Percentiles rank a stretch among this genome's conserved stretches.
Evolutionary conservation across 1,140 invertebrate species (phyloP).

Genomic region (Cydia strobilella): DNA sequence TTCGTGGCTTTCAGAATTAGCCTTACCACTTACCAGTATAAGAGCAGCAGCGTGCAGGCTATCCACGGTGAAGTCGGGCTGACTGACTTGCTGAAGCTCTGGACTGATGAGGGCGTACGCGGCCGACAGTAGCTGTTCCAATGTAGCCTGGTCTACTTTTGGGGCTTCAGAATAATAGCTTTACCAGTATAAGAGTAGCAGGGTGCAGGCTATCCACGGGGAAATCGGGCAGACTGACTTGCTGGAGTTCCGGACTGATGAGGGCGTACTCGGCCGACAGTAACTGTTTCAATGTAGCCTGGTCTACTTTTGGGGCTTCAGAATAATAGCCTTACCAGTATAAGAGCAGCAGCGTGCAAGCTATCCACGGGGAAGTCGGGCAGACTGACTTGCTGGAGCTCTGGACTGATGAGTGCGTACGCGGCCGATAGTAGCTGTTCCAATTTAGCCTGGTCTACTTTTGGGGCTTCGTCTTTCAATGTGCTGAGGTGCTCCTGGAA

Average conservation of each 20-base stretch:
- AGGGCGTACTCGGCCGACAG: slow-evolving; percentile 89
- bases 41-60: slow-evolving; percentile 85
- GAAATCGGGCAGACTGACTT: slow-evolving; percentile 92
- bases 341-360: slow-evolving; percentile 83
- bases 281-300: slow-evolving; percentile 84
- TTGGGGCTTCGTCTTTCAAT: slow-evolving; percentile 81
- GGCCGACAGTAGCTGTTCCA: slow-evolving; percentile 79
- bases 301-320: slow-evolving; percentile 81
- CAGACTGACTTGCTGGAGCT: slow-evolving; percentile 84
- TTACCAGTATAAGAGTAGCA: slow-evolving; percentile 88
- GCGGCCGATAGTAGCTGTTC: slow-evolving; percentile 88
- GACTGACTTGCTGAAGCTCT: slow-evolving; percentile 84
- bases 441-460: slow-evolving; percentile 81
- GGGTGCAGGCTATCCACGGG: slow-evolving; percentile 90
- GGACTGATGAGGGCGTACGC: slow-evolving; percentile 88
- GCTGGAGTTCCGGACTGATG: slow-evolving; percentile 84
- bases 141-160: no score
- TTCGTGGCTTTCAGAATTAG: slow-evolving; percentile 43
- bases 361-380: slow-evolving; percentile 96
- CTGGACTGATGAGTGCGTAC: slow-evolving; percentile 88
- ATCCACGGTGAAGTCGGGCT: slow-evolving; percentile 96
- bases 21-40: slow-evolving; percentile 90
- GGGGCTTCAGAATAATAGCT: not conserved
- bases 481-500: slow-evolving; percentile 82
- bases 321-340: slow-evolving; percentile 84